A percentile compares a stretch with the other conserved stretches of the same genome.
These are phyloP conservation scores for Halcyon chelicuti DNA, from an alignment of 2,797 vertebrate genomes.

Conservation along the genomic window DNA sequence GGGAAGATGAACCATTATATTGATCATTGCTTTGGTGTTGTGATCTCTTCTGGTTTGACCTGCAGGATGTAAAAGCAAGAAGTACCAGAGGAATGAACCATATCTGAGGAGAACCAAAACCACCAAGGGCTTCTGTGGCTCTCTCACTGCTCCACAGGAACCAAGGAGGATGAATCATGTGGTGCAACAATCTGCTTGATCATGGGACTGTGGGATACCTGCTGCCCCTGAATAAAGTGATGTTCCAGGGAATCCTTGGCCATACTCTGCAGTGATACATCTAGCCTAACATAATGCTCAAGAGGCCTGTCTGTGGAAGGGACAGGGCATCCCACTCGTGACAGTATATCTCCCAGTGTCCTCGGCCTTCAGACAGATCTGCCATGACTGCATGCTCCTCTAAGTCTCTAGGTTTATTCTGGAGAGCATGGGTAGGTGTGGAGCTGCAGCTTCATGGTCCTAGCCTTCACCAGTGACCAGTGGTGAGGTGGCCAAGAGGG, in stretches of 20 bases:
- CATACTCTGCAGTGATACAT: neutral
- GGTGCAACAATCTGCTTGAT: neutral
- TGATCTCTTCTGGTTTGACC: neutral
- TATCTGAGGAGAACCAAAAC: neutral
- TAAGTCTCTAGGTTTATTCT: neutral
- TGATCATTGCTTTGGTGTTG: fast-evolving
- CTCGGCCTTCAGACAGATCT: neutral
- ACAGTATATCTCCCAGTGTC: neutral
- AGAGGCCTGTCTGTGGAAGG: neutral
- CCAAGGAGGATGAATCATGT: neutral
- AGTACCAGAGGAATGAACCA: neutral
- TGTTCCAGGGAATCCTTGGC: neutral
- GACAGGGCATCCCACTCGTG: neutral
- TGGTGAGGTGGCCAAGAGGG: neutral
- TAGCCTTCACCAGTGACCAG: neutral
- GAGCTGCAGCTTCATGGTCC: neutral
- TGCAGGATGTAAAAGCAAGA: neutral
- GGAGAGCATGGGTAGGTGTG: neutral
- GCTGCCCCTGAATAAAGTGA: neutral
- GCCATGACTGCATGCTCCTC: neutral
- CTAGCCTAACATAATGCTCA: neutral
- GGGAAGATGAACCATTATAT: neutral
- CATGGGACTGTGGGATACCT: neutral
- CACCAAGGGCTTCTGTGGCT: neutral
- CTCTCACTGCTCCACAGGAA: neutral